Conservation (phyloP, 1,140 invertebrate genomes). For the Philopotamus ludificatus region DNA sequence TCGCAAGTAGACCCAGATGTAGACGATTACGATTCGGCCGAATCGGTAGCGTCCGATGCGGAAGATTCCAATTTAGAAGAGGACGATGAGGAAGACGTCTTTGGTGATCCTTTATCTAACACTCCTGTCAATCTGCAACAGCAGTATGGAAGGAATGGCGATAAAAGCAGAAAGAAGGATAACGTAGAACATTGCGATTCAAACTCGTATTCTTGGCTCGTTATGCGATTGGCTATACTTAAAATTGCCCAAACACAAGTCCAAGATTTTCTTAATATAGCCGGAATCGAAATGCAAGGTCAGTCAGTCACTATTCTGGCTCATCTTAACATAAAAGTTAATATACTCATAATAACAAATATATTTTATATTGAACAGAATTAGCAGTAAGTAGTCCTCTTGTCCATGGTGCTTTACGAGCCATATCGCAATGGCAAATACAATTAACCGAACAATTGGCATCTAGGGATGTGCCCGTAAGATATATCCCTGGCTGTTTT, state of each 20-base stretch:
- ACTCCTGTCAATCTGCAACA: constrained; percentile 34
- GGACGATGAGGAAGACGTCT: constrained; percentile 79
- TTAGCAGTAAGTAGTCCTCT: constrained; percentile 91
- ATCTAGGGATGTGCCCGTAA: constrained; percentile 67
- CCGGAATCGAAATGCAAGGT: constrained; percentile 91
- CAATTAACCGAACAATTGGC: constrained; percentile 76
- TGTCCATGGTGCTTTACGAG: constrained; percentile 84
- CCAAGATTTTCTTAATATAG: constrained; percentile 65
- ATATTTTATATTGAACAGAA: constrained; percentile 58
- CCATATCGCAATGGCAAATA: constrained; percentile 86
- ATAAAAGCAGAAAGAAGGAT: constrained; percentile 60
- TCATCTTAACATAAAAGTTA: neutral
- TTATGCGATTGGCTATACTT: constrained; percentile 86
- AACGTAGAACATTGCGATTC: constrained; percentile 90
- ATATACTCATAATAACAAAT: neutral
- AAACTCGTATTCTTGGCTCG: constrained; percentile 90
- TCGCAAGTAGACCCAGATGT: constrained; percentile 66
- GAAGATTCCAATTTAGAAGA: constrained; percentile 64
- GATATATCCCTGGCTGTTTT: constrained; percentile 84
- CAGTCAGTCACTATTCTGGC: constrained; percentile 28
- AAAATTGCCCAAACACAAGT: constrained; percentile 81
- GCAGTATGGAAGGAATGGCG: constrained; percentile 6
- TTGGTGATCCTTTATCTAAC: constrained; percentile 55
- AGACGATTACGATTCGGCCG: constrained; percentile 87
- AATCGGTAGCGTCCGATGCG: constrained; percentile 75